These are phyloP conservation scores for Macropis europaea DNA, from an alignment of 2,888 invertebrate genomes.

Conservation along the genomic window DNA sequence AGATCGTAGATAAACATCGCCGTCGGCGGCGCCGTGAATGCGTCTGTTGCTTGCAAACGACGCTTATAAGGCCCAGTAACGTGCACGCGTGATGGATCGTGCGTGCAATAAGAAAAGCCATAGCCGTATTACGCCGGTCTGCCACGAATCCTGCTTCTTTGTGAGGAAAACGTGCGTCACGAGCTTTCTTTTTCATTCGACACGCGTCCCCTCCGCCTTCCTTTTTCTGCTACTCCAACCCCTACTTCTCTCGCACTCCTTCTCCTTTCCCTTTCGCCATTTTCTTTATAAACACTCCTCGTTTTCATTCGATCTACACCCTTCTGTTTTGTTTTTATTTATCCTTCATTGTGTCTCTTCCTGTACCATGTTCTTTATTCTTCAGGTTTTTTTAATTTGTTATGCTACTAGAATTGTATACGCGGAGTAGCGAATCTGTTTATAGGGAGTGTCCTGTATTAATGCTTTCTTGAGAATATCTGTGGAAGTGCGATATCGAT, in stretches of 20 bases:
- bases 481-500: too few species aligned
- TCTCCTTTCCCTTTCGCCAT: not conserved
- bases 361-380: not conserved
- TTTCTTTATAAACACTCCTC: not conserved
- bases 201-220: slow-evolving; percentile 20
- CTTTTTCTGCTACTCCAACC: not conserved
- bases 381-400: not conserved
- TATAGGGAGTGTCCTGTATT: too few species aligned
- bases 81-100: slow-evolving; percentile 48
- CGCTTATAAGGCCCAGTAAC: slow-evolving; percentile 28
- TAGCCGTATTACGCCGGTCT: slow-evolving; percentile 24
- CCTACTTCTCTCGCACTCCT: not conserved
- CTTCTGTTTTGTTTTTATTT: too few species aligned
- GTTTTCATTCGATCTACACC: not conserved
- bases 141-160: slow-evolving; percentile 64
- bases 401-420: too few species aligned
- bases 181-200: slow-evolving; percentile 52
- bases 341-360: too few species aligned
- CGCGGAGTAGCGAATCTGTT: too few species aligned
- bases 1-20: slow-evolving; percentile 38
- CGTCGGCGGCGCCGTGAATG: slow-evolving; percentile 11
- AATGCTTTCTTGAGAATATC: too few species aligned
- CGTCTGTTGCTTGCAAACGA: slow-evolving; percentile 34
- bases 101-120: slow-evolving; percentile 43
- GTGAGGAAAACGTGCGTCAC: slow-evolving; percentile 59